Evolutionary conservation across 53 echinoderm and acorn worm species (phyloP), one percentile per base, ranked within the genome.

Genomic region (Echinarachnius parma): DNA sequence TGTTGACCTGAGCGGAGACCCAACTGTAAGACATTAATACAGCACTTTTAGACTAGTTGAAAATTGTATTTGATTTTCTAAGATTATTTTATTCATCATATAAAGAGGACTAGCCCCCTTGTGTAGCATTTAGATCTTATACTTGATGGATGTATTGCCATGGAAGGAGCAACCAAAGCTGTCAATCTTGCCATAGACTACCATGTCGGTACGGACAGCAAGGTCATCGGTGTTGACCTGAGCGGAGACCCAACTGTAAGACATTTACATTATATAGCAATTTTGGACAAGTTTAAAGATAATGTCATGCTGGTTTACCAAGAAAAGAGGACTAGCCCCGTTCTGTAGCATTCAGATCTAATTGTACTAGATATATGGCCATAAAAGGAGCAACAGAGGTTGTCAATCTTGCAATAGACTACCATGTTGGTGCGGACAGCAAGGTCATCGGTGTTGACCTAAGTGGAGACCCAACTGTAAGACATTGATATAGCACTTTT

Each of bases 171-270:
- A 26, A 74, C 52, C 22, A 84, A 93, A 57, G 90, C 81, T 0
- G 82, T 93, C 1, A 37, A 84, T 26, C 75, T 93, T 48, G 90
- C 94, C 13, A 61, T 84, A 52, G 86, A 93, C 33, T 90, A 66
- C 64, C 34, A 61, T 9, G 47, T 25, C 3, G 42, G 46, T 16
- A 84, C 86, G 61, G 81, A 75, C 64, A 90, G 87, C 0, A 45
- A 78, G 7, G 77, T 90, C 16, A 59, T 93, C 21, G 94, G 94
- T 8, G 26, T 93, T 4, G 94, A 93, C 67, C 75, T 93, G 19
- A 90, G 94, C 75, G 94, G 94, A 20, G 78, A 90, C 9, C 94
- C 94, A 14, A 67, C 55, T 11, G 94, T 93, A n/a, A n/a, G n/a
- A n/a, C n/a, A n/a, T n/a, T n/a, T n/a, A n/a, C n/a, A n/a, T n/a